Conservation (phyloP, 2,888 invertebrate species). For the Tetragonisca angustula region DNA sequence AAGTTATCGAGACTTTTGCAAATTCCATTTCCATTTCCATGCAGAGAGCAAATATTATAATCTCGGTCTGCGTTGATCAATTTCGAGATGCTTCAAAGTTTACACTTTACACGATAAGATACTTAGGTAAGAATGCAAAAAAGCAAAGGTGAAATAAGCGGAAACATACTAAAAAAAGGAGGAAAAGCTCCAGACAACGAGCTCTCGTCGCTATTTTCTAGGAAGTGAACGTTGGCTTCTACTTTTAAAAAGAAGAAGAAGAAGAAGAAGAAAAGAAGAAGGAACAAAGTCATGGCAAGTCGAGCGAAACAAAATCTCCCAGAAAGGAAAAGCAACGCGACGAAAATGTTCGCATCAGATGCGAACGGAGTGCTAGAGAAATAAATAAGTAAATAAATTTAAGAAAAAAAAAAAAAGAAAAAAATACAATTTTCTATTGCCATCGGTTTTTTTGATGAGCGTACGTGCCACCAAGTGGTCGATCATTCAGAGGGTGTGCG, state of each 20-base stretch:
- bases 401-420: slow-evolving; percentile 24
- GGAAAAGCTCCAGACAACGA: slow-evolving; percentile 76
- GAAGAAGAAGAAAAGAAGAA: neutral
- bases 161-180: slow-evolving; percentile 73
- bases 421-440: slow-evolving; percentile 72
- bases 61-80: neutral
- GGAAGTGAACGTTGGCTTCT: slow-evolving; percentile 29
- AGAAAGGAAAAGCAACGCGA: slow-evolving; percentile 35
- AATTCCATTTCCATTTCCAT: neutral
- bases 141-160: slow-evolving; percentile 75
- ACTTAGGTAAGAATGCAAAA: slow-evolving; percentile 36
- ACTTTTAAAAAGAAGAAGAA: neutral
- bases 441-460: slow-evolving; percentile 46
- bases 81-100: neutral
- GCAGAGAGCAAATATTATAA: neutral
- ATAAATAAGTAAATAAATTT: neutral
- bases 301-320: neutral
- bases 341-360: slow-evolving; percentile 75
- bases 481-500: slow-evolving; percentile 62
- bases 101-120: slow-evolving; percentile 22
- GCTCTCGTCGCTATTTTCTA: slow-evolving; percentile 73
- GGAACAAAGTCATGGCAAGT: neutral
- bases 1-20: neutral
- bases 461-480: slow-evolving; percentile 75
- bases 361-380: slow-evolving; percentile 56